These are phyloP conservation scores for Raja brachyura DNA, from an alignment of 2,113 vertebrate species.

Conservation along the genomic window DNA sequence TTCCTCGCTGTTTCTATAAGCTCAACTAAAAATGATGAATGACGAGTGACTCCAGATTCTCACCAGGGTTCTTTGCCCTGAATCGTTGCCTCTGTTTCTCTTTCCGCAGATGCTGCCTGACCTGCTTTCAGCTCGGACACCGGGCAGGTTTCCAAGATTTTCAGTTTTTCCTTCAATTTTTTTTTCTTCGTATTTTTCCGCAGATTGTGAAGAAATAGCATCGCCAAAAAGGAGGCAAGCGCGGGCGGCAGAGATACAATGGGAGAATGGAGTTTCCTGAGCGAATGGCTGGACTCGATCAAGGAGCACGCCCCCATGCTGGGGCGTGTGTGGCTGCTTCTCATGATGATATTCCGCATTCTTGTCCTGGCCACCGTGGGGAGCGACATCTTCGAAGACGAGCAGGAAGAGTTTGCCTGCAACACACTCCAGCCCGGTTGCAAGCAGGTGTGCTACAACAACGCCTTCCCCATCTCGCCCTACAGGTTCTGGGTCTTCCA, in stretches of 20 bases:
- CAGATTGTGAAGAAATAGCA: not conserved
- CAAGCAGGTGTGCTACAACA: slow-evolving; percentile 81
- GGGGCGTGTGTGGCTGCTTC: slow-evolving; percentile 81
- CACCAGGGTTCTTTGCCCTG: no score
- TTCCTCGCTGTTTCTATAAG: no score
- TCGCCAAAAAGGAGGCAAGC: not conserved
- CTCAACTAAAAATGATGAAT: no score
- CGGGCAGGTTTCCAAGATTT: not conserved
- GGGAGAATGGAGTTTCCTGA: slow-evolving; percentile 79
- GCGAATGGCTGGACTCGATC: slow-evolving; percentile 69
- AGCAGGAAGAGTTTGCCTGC: slow-evolving; percentile 80
- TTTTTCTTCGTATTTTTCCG: not conserved
- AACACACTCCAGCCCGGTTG: slow-evolving; percentile 88
- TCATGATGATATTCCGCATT: slow-evolving; percentile 85
- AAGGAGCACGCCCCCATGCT: slow-evolving; percentile 79
- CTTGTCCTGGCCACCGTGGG: slow-evolving; percentile 82
- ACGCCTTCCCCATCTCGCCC: slow-evolving; percentile 84
- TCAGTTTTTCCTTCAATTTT: no score
- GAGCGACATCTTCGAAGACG: slow-evolving; percentile 79
- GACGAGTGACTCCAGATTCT: no score
- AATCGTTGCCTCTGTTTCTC: no score
- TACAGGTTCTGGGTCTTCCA: slow-evolving; percentile 94
- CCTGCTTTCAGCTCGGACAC: no score
- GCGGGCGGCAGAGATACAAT: slow-evolving; percentile 50
- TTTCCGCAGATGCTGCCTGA: no score